Percentiles rank a stretch among this genome's conserved stretches.
Evolutionary conservation across 2,113 vertebrate genomes (phyloP).

Genomic region (Serilophus lunatus): DNA sequence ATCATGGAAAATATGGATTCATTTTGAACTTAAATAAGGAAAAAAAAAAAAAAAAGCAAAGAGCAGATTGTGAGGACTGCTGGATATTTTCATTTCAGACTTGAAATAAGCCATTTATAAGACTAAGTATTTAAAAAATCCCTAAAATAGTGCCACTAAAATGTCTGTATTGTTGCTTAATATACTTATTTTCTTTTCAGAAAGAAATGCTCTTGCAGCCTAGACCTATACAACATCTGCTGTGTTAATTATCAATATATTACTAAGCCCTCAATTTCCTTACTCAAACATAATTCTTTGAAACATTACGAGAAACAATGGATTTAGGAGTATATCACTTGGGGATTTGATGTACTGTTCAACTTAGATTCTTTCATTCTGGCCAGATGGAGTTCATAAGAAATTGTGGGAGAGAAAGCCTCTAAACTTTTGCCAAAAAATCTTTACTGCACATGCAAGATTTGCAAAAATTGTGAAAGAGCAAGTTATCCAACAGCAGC

Average conservation of each 20-base stretch:
- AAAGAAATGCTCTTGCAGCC: background rate
- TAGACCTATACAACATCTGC: conserved; percentile 36
- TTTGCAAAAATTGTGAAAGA: background rate
- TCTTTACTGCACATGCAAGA: conserved; percentile 2
- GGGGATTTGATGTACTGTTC: conserved; percentile 24
- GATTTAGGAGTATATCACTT: conserved; percentile 34
- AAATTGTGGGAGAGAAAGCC: background rate
- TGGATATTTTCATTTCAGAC: background rate
- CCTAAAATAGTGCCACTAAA: background rate
- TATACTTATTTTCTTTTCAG: background rate
- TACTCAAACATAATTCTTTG: conserved; percentile 27
- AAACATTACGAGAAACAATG: conserved; percentile 22
- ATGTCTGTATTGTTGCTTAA: background rate
- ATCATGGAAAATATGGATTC: conserved; percentile 45
- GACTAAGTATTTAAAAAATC: background rate
- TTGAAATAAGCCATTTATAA: background rate
- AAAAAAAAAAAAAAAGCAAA: background rate
- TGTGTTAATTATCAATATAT: conserved; percentile 56
- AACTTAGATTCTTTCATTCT: conserved; percentile 12
- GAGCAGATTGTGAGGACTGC: background rate
- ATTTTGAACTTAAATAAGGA: background rate
- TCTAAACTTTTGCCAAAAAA: conserved; percentile 44
- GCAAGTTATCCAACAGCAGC: background rate
- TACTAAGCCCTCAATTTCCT: conserved; percentile 43
- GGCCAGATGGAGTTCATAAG: conserved; percentile 49